A percentile compares a stretch with the other conserved stretches of the same genome.
Evolutionary conservation across 1,140 invertebrate species (phyloP).

Genomic region (Sinella curviseta): DNA sequence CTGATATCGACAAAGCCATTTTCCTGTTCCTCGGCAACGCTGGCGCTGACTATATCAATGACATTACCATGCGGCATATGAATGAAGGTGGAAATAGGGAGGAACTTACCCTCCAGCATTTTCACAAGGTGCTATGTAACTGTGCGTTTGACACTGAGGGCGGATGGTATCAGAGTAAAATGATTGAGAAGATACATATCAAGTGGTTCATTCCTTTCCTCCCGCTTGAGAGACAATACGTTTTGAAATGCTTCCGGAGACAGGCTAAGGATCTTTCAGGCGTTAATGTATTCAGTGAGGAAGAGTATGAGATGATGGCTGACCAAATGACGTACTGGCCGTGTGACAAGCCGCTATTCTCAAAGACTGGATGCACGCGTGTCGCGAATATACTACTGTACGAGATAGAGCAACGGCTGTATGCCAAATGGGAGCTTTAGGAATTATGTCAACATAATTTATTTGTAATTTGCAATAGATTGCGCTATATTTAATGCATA

Average conservation of each 20-base stretch:
- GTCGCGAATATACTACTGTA: too few relatives aligned
- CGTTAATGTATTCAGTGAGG: too few relatives aligned
- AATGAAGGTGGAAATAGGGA: conserved; percentile 39
- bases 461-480: too few relatives aligned
- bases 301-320: too few relatives aligned
- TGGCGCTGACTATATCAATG: conserved; percentile 38
- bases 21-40: conserved; percentile 47
- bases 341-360: too few relatives aligned
- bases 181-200: conserved; percentile 37
- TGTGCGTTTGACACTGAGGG: conserved; percentile 33
- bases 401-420: too few relatives aligned
- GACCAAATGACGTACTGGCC: too few relatives aligned
- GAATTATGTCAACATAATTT: too few relatives aligned
- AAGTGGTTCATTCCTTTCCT: conserved; percentile 46
- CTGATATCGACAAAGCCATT: conserved; percentile 30
- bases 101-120: conserved; percentile 39
- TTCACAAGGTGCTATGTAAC: conserved; percentile 29
- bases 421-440: too few relatives aligned
- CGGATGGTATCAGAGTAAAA: conserved; percentile 35
- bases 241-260: conserved; percentile 37
- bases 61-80: conserved; percentile 26
- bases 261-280: too few relatives aligned
- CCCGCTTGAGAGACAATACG: conserved; percentile 41
- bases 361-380: too few relatives aligned
- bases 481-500: too few relatives aligned